Percentiles rank a stretch among this genome's conserved stretches.
Conservation (phyloP, 2,113 vertebrate species). For the Boulengeromyrus knoepffleri region DNA sequence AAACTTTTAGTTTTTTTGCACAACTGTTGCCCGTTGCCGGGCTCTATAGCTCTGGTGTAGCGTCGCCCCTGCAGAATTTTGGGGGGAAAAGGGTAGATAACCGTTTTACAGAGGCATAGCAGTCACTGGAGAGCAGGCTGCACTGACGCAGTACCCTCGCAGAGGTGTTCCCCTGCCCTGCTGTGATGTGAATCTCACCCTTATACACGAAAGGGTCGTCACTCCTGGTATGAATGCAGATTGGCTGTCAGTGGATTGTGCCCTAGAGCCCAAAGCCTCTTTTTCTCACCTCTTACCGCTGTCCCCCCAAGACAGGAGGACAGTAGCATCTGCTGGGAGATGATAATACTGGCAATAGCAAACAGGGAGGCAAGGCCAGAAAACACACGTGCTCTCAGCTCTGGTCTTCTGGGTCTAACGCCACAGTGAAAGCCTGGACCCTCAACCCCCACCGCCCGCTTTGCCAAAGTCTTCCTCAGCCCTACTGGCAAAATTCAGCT, state of each 20-base stretch:
- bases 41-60: background rate
- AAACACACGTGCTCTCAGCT: background rate
- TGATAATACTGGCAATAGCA: background rate
- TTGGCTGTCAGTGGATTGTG: background rate
- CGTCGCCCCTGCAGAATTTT: background rate
- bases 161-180: background rate
- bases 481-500: background rate
- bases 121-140: background rate
- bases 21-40: background rate
- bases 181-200: background rate
- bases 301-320: background rate
- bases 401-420: background rate
- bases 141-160: background rate
- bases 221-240: background rate
- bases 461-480: background rate
- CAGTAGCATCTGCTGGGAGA: slow-evolving; percentile 33
- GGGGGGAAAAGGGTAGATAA: background rate
- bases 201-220: background rate
- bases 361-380: background rate
- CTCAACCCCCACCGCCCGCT: background rate
- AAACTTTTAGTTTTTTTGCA: background rate
- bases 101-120: background rate
- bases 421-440: background rate
- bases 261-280: background rate
- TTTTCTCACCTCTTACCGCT: background rate